A percentile compares a stretch with the other conserved stretches of the same genome.
These are phyloP conservation scores for Zaprionus nigranus DNA, from an alignment of 1,140 invertebrate species.

Conservation along the genomic window DNA sequence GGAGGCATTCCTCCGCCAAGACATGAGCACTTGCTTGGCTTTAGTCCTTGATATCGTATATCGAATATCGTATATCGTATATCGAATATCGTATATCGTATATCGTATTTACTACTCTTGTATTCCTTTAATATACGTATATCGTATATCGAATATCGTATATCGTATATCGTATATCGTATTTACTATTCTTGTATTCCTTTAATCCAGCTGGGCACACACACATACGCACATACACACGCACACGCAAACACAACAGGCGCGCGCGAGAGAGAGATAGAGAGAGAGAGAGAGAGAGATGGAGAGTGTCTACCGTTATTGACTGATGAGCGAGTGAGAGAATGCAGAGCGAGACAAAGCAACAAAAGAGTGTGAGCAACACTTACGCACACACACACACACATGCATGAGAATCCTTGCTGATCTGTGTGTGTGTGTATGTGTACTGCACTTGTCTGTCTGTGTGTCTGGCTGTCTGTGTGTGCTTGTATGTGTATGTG, in stretches of 20 bases:
- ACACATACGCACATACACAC: slow-evolving; percentile 31
- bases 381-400: slow-evolving; percentile 6
- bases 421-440: neutral
- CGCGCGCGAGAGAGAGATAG: neutral
- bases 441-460: no score
- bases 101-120: neutral
- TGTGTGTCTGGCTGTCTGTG: neutral
- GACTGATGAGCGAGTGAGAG: slow-evolving; percentile 2
- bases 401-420: neutral
- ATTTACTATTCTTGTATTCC: neutral
- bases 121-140: slow-evolving; percentile 3
- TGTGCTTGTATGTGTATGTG: neutral
- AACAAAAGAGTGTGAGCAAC: neutral
- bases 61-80: neutral
- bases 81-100: neutral
- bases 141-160: neutral
- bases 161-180: neutral
- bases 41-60: slow-evolving; percentile 3
- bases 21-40: slow-evolving; percentile 11
- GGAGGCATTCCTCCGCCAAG: slow-evolving; percentile 38
- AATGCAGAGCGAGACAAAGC: neutral
- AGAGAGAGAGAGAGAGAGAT: neutral
- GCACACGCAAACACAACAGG: slow-evolving; percentile 3
- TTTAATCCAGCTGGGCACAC: slow-evolving; percentile 10
- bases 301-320: slow-evolving; percentile 2